Conservation (phyloP, 1,140 invertebrate species). For the Riptortus pedestris region DNA sequence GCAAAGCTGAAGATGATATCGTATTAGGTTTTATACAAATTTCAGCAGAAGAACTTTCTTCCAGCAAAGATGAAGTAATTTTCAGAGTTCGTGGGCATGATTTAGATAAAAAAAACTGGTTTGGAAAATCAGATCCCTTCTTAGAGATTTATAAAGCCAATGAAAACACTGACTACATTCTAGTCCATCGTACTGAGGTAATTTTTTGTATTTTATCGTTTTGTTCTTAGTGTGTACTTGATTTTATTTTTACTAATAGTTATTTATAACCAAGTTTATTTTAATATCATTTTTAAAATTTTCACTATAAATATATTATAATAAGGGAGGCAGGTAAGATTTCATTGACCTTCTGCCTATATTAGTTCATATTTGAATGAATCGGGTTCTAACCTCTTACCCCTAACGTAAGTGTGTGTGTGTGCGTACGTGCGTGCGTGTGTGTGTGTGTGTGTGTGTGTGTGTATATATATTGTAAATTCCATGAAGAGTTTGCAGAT, state of each 20-base stretch:
- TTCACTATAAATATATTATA: neutral
- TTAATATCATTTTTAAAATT: neutral
- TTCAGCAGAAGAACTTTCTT: conserved; percentile 44
- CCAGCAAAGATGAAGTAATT: conserved; percentile 44
- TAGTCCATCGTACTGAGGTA: conserved; percentile 40
- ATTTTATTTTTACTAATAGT: neutral
- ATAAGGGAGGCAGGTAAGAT: neutral
- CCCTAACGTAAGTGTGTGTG: no score
- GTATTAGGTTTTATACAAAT: conserved; percentile 39
- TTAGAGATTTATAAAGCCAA: conserved; percentile 43
- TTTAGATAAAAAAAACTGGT: conserved; percentile 42
- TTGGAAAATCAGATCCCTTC: conserved; percentile 48
- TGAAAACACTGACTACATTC: conserved; percentile 39
- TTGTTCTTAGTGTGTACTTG: no score
- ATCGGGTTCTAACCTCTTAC: neutral
- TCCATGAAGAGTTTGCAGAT: no score
- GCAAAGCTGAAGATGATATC: conserved; percentile 5
- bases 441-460: no score
- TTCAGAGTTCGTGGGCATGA: conserved; percentile 38
- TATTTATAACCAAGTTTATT: neutral
- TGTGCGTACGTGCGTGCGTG: no score
- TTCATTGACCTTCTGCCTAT: neutral
- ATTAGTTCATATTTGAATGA: neutral
- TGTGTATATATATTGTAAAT: no score
- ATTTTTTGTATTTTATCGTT: no score